Conservation (phyloP, 2,797 vertebrate genomes). For the Poliocrania exsul region DNA sequence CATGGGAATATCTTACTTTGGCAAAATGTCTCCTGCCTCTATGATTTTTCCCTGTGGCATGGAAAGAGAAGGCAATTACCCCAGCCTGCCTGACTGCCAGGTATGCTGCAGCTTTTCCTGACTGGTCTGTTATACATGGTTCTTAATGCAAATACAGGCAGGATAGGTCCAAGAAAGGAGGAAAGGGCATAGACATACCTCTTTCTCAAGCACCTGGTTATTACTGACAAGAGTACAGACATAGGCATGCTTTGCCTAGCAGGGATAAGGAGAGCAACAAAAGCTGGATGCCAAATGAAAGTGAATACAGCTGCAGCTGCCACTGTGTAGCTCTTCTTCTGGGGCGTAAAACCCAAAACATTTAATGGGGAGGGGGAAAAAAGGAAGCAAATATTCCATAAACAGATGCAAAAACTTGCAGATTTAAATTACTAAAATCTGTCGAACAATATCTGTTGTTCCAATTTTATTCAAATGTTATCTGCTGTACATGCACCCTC, state of each 20-base stretch:
- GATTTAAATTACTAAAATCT: background rate
- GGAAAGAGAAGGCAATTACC: background rate
- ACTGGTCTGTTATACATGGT: background rate
- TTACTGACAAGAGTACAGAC: background rate
- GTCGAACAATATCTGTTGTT: background rate
- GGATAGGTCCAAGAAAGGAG: background rate
- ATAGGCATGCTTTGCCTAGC: background rate
- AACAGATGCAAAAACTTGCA: background rate
- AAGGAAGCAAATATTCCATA: background rate
- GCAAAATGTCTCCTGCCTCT: background rate
- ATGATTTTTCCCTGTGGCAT: background rate
- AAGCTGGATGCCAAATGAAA: background rate
- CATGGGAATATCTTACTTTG: background rate
- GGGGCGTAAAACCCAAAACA: background rate
- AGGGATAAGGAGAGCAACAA: background rate
- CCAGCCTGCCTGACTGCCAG: background rate
- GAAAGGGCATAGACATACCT: background rate
- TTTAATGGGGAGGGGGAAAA: background rate
- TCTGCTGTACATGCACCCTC: background rate
- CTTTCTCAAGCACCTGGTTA: background rate
- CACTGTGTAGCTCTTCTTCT: background rate
- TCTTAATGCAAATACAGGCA: background rate
- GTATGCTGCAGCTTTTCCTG: background rate
- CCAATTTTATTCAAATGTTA: background rate
- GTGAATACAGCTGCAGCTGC: background rate